phyloP scores from a whole-genome alignment of 1,140 invertebrate genomes.

The Dendroctonus ponderosae region DNA sequence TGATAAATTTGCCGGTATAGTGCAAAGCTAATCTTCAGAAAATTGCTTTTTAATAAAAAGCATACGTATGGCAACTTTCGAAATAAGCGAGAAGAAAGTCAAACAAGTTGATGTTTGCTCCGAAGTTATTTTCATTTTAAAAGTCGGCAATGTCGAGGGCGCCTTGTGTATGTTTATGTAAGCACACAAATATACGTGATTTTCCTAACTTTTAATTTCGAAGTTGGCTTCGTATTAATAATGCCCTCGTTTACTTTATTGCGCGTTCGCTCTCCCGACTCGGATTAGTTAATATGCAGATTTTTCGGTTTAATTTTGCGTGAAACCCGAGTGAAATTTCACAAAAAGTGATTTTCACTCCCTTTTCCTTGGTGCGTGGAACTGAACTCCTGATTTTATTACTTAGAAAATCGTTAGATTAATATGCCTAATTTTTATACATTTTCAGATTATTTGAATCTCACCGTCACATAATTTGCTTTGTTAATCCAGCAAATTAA shows the following conservation, averaged over 20 bases:
- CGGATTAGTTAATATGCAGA: constrained; percentile 6
- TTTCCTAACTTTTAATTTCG: constrained; percentile 28
- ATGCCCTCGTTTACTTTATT: constrained; percentile 17
- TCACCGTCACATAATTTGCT: no score
- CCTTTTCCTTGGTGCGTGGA: no score
- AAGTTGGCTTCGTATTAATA: constrained; percentile 23
- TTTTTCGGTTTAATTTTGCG: constrained; percentile 16
- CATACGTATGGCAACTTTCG: constrained; percentile 10
- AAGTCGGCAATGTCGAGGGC: constrained; percentile 12
- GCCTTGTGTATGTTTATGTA: constrained; percentile 23
- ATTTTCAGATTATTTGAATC: no score
- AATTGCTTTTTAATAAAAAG: constrained; percentile 18
- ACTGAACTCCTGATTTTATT: no score
- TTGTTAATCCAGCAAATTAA: no score
- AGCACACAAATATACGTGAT: constrained; percentile 18
- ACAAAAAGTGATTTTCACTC: no score
- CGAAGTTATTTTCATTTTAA: constrained; percentile 28
- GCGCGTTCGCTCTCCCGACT: neutral
- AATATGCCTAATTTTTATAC: no score
- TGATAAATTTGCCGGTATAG: neutral
- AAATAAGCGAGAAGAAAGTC: constrained; percentile 14
- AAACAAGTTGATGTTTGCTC: constrained; percentile 23
- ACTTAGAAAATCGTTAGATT: no score
- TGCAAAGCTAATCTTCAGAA: constrained; percentile 5
- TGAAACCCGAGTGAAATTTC: no score